phyloP scores from a whole-genome alignment of 2,113 vertebrate species.

The Nibea coibor region DNA sequence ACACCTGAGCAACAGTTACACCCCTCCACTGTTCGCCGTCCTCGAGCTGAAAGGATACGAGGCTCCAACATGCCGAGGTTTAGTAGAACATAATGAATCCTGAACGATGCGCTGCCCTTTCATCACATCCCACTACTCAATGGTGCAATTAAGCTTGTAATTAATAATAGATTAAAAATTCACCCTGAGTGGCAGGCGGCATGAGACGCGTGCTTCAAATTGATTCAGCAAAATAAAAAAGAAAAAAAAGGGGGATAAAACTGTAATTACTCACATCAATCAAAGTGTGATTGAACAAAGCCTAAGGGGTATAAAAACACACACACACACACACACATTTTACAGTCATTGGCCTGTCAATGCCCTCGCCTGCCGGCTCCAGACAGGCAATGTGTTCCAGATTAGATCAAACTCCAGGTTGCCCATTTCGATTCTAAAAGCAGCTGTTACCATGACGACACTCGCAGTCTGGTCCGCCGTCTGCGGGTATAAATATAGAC shows the following conservation, averaged over 20 bases:
- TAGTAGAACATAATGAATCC: slow-evolving; percentile 45
- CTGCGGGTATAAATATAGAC: slow-evolving; percentile 68
- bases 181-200: neutral
- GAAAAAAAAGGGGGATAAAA: neutral
- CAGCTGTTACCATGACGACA: slow-evolving; percentile 79
- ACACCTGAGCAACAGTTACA: slow-evolving; percentile 4
- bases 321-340: slow-evolving; percentile 27
- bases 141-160: slow-evolving; percentile 38
- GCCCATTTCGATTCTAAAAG: slow-evolving; percentile 68
- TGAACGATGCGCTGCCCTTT: slow-evolving; percentile 53
- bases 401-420: slow-evolving; percentile 71
- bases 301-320: slow-evolving; percentile 13
- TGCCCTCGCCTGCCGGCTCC: slow-evolving; percentile 36
- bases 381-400: slow-evolving; percentile 55
- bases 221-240: slow-evolving; percentile 6
- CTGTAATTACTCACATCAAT: slow-evolving; percentile 47
- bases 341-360: slow-evolving; percentile 33
- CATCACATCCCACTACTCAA: slow-evolving; percentile 41
- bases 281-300: slow-evolving; percentile 38
- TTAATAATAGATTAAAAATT: slow-evolving; percentile 61
- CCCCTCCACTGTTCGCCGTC: neutral
- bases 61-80: slow-evolving; percentile 24
- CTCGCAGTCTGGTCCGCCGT: slow-evolving; percentile 51
- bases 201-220: neutral
- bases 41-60: slow-evolving; percentile 19